These are phyloP conservation scores for Asbolus verrucosus DNA, from an alignment of 1,140 invertebrate species.

Conservation along the genomic window DNA sequence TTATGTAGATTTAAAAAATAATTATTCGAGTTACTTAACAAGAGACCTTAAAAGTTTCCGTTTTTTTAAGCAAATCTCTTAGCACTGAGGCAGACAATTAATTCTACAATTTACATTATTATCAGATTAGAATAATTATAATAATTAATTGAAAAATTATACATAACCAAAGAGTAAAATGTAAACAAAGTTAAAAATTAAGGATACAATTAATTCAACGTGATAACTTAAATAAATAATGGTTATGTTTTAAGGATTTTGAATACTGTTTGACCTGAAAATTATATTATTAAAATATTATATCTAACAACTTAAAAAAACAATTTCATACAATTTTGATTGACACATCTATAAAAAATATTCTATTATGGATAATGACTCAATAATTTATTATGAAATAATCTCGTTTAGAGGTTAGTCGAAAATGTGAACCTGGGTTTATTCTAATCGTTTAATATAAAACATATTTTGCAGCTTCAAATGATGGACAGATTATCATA, in stretches of 20 bases:
- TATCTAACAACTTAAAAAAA: neutral
- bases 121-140: constrained; percentile 14
- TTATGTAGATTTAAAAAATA: too few relatives aligned
- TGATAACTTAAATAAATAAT: constrained; percentile 2
- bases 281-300: neutral
- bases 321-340: constrained; percentile 13
- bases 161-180: neutral
- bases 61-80: too few relatives aligned
- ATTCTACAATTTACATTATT: neutral
- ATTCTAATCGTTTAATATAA: too few relatives aligned
- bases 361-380: too few relatives aligned
- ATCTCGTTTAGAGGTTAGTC: too few relatives aligned
- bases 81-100: neutral
- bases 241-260: constrained; percentile 11
- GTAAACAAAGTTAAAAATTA: constrained; percentile 17
- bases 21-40: neutral
- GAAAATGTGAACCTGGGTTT: too few relatives aligned
- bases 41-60: constrained; percentile 2
- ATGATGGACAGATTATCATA: too few relatives aligned
- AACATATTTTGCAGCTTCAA: too few relatives aligned
- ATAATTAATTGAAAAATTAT: constrained; percentile 29
- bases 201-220: neutral
- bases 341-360: constrained; percentile 1
- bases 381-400: too few relatives aligned
- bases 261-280: neutral